Conservation (phyloP, 2,113 vertebrate species). For the Brachirus orientalis region DNA sequence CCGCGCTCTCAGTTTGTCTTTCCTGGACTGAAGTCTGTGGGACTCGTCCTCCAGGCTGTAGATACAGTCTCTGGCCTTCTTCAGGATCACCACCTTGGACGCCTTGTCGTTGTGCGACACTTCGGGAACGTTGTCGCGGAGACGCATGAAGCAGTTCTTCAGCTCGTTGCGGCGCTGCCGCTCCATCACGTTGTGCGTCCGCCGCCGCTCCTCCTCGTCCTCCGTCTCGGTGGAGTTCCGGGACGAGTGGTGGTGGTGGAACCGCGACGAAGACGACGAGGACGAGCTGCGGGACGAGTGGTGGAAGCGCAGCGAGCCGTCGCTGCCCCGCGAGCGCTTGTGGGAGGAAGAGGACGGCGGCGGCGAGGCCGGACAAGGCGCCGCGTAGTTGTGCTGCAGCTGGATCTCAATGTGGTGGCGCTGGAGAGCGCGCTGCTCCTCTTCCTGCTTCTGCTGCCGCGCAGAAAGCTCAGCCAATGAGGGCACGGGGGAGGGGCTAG, state of each 20-base stretch:
- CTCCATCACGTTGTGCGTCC: constrained; percentile 86
- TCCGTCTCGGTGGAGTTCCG: constrained; percentile 62
- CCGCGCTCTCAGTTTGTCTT: constrained; percentile 62
- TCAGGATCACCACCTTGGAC: constrained; percentile 85
- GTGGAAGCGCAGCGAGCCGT: constrained; percentile 43
- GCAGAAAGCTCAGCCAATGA: constrained; percentile 28
- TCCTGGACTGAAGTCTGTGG: constrained; percentile 59
- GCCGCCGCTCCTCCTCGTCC: constrained; percentile 82
- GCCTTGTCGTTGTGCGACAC: constrained; percentile 84
- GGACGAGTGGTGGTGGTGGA: constrained; percentile 38
- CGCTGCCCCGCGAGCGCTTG: constrained; percentile 65
- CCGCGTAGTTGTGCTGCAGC: constrained; percentile 85
- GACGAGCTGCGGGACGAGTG: constrained; percentile 46
- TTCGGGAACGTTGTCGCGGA: constrained; percentile 83
- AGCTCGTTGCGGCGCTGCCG: constrained; percentile 84
- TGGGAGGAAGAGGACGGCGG: constrained; percentile 34
- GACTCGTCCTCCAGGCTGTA: constrained; percentile 71
- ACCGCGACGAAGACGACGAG: neutral
- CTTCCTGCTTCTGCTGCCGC: constrained; percentile 59
- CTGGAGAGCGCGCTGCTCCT: constrained; percentile 58
- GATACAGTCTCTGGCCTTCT: constrained; percentile 82
- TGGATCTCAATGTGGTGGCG: constrained; percentile 81
- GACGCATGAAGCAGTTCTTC: constrained; percentile 82
- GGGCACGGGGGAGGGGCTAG: constrained; percentile 48
- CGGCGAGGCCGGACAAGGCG: constrained; percentile 78